A percentile compares a stretch with the other conserved stretches of the same genome.
Conservation (phyloP, 1,140 invertebrate genomes). For the Grapholita molesta region DNA sequence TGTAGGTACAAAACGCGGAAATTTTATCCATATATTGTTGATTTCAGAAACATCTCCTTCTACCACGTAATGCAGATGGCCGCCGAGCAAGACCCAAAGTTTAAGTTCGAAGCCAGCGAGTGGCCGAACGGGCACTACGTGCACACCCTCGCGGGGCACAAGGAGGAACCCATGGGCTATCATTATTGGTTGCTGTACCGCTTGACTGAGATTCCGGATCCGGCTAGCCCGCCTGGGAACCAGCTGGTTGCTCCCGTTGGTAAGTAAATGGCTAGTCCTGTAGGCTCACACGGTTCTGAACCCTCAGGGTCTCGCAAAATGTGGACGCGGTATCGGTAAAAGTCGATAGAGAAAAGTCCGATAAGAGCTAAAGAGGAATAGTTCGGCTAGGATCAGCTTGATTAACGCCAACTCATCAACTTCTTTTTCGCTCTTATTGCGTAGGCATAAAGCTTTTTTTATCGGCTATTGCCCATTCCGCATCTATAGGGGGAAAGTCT, state of each 20-base stretch:
- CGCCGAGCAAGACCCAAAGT: slow-evolving; percentile 85
- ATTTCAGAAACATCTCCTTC: slow-evolving; percentile 86
- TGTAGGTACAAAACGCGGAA: too few relatives aligned
- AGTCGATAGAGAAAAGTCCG: too few relatives aligned
- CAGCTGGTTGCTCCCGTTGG: slow-evolving; percentile 89
- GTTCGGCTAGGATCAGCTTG: too few relatives aligned
- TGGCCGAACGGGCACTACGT: slow-evolving; percentile 95
- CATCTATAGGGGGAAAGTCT: too few relatives aligned
- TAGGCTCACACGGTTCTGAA: neutral
- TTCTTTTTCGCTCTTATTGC: too few relatives aligned
- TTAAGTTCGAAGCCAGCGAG: slow-evolving; percentile 87
- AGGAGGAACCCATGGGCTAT: slow-evolving; percentile 92
- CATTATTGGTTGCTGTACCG: slow-evolving; percentile 93
- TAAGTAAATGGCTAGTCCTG: slow-evolving; percentile 72
- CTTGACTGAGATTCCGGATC: slow-evolving; percentile 86
- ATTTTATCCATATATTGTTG: neutral
- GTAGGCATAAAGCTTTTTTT: too few relatives aligned
- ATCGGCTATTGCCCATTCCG: too few relatives aligned
- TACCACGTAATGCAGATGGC: slow-evolving; percentile 91
- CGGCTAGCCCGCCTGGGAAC: slow-evolving; percentile 87
- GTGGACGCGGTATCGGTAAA: too few relatives aligned
- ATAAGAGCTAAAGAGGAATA: too few relatives aligned
- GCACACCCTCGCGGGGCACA: slow-evolving; percentile 90
- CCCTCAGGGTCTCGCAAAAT: too few relatives aligned
- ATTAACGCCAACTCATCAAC: too few relatives aligned